phyloP scores from a whole-genome alignment of 53 echinoderm and acorn worm species.

The Henricia sp. region DNA sequence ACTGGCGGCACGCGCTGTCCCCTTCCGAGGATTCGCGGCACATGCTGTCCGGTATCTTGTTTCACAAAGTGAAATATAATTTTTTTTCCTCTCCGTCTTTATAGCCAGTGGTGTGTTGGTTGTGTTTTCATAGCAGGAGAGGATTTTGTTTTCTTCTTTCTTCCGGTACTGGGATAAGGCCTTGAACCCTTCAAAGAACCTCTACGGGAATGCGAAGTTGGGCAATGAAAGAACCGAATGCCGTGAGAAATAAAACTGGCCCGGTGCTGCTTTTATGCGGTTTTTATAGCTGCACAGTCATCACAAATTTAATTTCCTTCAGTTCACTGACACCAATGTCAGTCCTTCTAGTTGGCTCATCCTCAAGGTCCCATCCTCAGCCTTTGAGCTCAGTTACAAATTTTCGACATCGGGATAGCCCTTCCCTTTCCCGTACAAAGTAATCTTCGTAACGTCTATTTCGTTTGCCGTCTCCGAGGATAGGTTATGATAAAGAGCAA shows the following conservation, averaged over 20 bases:
- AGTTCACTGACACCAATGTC: neutral
- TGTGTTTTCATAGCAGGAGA: slow-evolving; percentile 17
- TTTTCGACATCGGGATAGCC: too few species aligned
- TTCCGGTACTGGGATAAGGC: neutral
- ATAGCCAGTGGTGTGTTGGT: neutral
- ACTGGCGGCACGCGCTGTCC: slow-evolving; percentile 62
- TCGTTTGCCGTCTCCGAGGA: too few species aligned
- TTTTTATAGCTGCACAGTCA: slow-evolving; percentile 23
- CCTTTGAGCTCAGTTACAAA: too few species aligned
- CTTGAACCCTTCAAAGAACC: slow-evolving; percentile 41
- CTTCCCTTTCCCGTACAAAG: neutral
- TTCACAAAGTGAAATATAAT: slow-evolving; percentile 58
- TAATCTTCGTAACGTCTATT: too few species aligned
- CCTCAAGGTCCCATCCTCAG: too few species aligned
- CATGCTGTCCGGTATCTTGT: slow-evolving; percentile 39
- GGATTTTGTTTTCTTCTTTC: neutral
- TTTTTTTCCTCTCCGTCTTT: too few species aligned
- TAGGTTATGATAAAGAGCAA: too few species aligned
- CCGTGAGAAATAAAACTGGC: neutral
- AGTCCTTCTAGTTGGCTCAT: too few species aligned
- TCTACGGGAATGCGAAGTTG: slow-evolving; percentile 16
- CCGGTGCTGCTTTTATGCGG: neutral
- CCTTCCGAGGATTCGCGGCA: slow-evolving; percentile 23
- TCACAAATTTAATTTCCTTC: slow-evolving; percentile 7
- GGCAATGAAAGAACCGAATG: neutral